Evolutionary conservation across 2,797 vertebrate genomes (phyloP).

Genomic region (Nyctibius grandis): DNA sequence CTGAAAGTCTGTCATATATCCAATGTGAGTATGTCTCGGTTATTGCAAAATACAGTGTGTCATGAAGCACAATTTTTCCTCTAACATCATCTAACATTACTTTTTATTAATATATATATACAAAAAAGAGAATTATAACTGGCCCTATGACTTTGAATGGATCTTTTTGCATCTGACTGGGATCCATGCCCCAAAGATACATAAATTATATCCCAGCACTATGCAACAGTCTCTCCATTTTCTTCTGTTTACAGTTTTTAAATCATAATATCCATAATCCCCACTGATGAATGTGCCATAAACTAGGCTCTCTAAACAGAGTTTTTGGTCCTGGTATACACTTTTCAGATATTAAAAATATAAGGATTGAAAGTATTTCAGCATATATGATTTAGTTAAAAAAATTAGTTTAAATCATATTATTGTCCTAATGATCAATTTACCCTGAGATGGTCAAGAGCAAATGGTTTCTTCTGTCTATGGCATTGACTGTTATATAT

Average conservation of each 20-base stretch:
- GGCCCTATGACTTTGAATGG: not conserved
- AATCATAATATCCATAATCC: not conserved
- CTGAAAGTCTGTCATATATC: not conserved
- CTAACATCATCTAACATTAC: not conserved
- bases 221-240: not conserved
- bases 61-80: not conserved
- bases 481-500: not conserved
- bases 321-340: not conserved
- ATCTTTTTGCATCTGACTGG: not conserved
- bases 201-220: not conserved
- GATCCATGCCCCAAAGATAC: not conserved
- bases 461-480: not conserved
- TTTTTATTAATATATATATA: not conserved
- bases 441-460: not conserved
- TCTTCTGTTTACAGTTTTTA: not conserved
- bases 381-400: not conserved
- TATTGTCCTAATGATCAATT: not conserved
- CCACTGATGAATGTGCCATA: not conserved
- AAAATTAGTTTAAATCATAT: not conserved
- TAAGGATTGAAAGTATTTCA: constrained; percentile 2
- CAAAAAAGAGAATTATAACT: not conserved
- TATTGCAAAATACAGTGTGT: not conserved
- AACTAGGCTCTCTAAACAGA: not conserved
- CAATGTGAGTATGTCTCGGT: not conserved
- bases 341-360: not conserved